A percentile compares a stretch with the other conserved stretches of the same genome.
Evolutionary conservation across 2,113 vertebrate genomes (phyloP).

Genomic region (Mirza zaza): DNA sequence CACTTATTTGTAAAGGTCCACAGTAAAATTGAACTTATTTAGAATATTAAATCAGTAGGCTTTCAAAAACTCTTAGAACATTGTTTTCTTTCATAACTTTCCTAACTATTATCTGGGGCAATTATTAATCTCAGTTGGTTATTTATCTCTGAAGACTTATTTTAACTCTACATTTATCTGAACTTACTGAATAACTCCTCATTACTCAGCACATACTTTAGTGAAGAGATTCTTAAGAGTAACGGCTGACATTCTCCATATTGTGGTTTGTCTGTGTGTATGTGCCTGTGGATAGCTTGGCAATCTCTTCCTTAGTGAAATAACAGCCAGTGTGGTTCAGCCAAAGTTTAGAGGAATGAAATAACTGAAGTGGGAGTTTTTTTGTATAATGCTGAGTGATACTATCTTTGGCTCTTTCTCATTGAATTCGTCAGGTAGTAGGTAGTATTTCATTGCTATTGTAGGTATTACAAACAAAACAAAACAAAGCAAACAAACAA

Average conservation of each 20-base stretch:
- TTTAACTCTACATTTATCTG: slow-evolving; percentile 54
- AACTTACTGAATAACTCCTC: slow-evolving; percentile 27
- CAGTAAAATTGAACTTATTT: neutral
- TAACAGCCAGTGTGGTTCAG: slow-evolving; percentile 72
- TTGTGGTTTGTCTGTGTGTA: slow-evolving; percentile 72
- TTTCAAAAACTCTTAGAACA: slow-evolving; percentile 35
- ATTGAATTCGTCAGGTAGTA: slow-evolving; percentile 52
- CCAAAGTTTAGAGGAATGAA: slow-evolving; percentile 78
- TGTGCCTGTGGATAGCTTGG: slow-evolving; percentile 75
- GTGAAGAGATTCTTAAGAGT: slow-evolving; percentile 41
- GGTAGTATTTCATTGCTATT: slow-evolving; percentile 38
- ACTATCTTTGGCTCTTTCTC: slow-evolving; percentile 42
- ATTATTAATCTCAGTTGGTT: slow-evolving; percentile 30
- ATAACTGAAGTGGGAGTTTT: slow-evolving; percentile 61
- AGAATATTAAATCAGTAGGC: neutral
- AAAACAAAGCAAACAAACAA: slow-evolving; percentile 45
- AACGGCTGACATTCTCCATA: slow-evolving; percentile 61
- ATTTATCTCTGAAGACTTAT: slow-evolving; percentile 37
- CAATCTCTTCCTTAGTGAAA: slow-evolving; percentile 55
- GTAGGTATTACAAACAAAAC: slow-evolving; percentile 37
- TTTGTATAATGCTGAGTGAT: slow-evolving; percentile 35
- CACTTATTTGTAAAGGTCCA: slow-evolving; percentile 8
- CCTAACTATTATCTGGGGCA: neutral
- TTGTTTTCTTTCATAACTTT: slow-evolving; percentile 16
- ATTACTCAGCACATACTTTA: slow-evolving; percentile 64